phyloP scores from a whole-genome alignment of 1,140 invertebrate species.

The Batillaria attramentaria region DNA sequence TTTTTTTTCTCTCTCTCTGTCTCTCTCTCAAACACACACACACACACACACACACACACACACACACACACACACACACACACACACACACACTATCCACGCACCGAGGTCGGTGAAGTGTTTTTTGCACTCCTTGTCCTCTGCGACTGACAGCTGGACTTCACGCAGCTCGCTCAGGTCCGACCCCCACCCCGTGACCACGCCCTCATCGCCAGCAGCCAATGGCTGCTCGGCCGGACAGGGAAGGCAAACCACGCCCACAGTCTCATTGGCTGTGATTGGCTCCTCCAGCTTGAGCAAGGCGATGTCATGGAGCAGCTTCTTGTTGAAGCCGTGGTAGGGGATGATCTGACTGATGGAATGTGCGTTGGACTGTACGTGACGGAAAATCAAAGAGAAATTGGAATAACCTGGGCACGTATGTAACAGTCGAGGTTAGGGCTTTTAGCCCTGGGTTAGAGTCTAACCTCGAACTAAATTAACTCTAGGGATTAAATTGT shows the following conservation, averaged over 20 bases:
- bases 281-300: background rate
- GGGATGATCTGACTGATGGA: too few relatives aligned
- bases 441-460: too few relatives aligned
- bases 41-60: too few relatives aligned
- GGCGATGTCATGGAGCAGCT: slow-evolving; percentile 8
- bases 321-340: background rate
- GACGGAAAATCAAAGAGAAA: background rate
- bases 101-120: background rate
- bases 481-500: too few relatives aligned
- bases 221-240: background rate
- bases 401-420: too few relatives aligned
- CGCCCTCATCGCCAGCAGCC: background rate
- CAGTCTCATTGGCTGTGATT: background rate
- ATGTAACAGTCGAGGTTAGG: too few relatives aligned
- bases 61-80: too few relatives aligned
- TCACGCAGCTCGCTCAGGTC: background rate
- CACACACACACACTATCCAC: too few relatives aligned
- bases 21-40: too few relatives aligned
- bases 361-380: background rate
- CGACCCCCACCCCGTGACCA: slow-evolving; percentile 11
- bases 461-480: too few relatives aligned
- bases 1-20: too few relatives aligned
- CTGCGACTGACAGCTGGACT: background rate
- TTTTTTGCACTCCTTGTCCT: background rate
- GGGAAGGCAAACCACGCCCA: slow-evolving; percentile 15